Conservation (phyloP, 2,888 invertebrate species). For the Tenodera sinensis region DNA sequence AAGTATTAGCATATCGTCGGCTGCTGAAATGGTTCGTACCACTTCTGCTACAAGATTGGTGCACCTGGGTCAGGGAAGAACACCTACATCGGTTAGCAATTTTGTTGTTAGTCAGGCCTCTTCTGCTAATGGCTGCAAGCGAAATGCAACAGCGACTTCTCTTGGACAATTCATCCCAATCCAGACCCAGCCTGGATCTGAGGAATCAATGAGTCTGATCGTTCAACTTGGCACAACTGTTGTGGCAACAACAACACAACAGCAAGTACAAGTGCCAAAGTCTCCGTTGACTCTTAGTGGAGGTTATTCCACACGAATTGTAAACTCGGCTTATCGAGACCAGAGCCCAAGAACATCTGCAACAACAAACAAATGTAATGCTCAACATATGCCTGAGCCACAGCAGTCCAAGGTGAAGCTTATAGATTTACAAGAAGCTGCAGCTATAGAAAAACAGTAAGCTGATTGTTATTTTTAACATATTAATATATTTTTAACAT, state of each 20-base stretch:
- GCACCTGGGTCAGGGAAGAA: slow-evolving; percentile 20
- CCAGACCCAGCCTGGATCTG: slow-evolving; percentile 7
- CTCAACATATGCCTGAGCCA: not conserved
- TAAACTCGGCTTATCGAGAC: not conserved
- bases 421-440: not conserved
- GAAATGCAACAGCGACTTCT: not conserved
- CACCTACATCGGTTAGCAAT: not conserved
- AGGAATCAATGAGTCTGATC: slow-evolving; percentile 41
- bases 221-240: slow-evolving; percentile 38
- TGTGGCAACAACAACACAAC: slow-evolving; percentile 9
- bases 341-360: not conserved
- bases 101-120: slow-evolving; percentile 28
- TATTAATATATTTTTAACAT: too few species aligned
- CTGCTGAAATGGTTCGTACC: slow-evolving; percentile 19
- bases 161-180: slow-evolving; percentile 19
- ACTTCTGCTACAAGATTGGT: slow-evolving; percentile 19
- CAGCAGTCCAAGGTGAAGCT: not conserved
- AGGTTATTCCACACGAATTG: not conserved
- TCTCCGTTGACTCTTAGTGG: not conserved
- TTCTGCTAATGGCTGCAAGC: slow-evolving; percentile 11
- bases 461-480: not conserved
- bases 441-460: not conserved
- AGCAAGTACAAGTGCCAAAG: slow-evolving; percentile 30
- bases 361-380: not conserved
- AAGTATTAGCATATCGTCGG: not conserved